Evolutionary conservation across 2,797 vertebrate genomes (phyloP), one percentile per base, ranked within the genome.

Genomic region (Silurus lanzhouensis): DNA sequence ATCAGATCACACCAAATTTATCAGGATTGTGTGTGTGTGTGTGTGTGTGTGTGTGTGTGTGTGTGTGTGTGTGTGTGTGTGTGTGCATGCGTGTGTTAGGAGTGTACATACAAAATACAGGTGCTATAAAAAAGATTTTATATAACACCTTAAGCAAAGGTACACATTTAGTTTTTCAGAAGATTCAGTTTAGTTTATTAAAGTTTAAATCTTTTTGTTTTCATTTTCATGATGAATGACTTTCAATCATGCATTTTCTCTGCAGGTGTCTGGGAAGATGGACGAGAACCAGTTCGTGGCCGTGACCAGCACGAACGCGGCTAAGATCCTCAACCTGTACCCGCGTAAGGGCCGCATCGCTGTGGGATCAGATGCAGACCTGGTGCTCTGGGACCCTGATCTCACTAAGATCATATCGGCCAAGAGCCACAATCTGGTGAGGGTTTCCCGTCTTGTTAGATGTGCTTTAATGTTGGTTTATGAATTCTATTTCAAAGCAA

Each of bases 231-330:
- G 4, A 38, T 38, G 38, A 38, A 38, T 3, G 38, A 38, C 38
- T 38, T 38, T 38, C 38, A 5, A 38, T 3, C 38, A 38, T 38
- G 38, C 38, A 38, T 60, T 64, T 66, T 25, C 61, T 19, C 64
- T 22, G 7, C 89, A 99, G 98, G 98, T 98, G 86, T 97, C 98
- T 15, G 98, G 98, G 7, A 99, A 99, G 91, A 99, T 99, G 98
- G 98, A 99, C 0, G 98, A 99, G 93, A 99, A 99, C 94, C 98
- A 99, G 93, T 99, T 99, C 92, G 98, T 99, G 20, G 96, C 97
- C 0, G 97, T 99, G 91, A 99, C 97, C 93, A 99, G 98, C 94
- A 99, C 98, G 88, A 99, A 98, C 0, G 98, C 98, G 0, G 98
- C 98, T 85, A 99, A 99, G 94, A 97, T 99, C 93, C 99, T 99